Evolutionary conservation across 2,888 invertebrate species (phyloP), one percentile per base, ranked within the genome.

Genomic region (Odontomyia ornata): DNA sequence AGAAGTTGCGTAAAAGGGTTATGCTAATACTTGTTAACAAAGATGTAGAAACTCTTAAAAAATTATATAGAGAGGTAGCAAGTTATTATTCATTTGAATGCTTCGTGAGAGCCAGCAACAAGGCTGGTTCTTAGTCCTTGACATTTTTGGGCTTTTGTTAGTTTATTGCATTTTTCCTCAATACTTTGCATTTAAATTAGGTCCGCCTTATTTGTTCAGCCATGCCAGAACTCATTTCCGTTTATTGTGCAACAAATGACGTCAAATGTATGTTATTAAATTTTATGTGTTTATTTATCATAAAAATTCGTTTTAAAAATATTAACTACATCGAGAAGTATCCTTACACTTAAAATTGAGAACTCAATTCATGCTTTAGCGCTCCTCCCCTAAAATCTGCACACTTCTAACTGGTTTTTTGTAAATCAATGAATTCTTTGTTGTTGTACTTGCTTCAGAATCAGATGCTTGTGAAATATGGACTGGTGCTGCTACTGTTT

Each of bases 331-430:
- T 3, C 9, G 9, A 36, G 9, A 36, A 36, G 36, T 36, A 36
- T 36, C 36, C 36, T 36, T 36, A 36, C 36, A 72, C 46, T 23
- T 7, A 72, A 28, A 72, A 7, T n/a, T 28, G 15, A 11, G 1
- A n/a, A 64, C 13, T 36, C 13, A 5, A n/a, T 9, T 36, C 5
- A 11, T 21, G 36, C 2, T 11, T n/a, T 4, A 80, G 27, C 80
- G 79, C 77, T 91, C 92, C 82, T 93, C 92, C 0, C 91, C 91
- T 36, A 93, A 86, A 81, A 93, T 92, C 84, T 93, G 92, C 28
- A 93, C 91, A 83, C 92, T 93, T 80, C 93, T 88, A 23, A 92
- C 90, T 75, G 91, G 91, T 80, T 89, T 89, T 80, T 89, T 84
- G 80, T 82, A 81, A 80, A 90, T 88, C 77, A 89, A 86, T 46